phyloP scores from a whole-genome alignment of 2,888 invertebrate genomes.

The Torymus tubicola region DNA sequence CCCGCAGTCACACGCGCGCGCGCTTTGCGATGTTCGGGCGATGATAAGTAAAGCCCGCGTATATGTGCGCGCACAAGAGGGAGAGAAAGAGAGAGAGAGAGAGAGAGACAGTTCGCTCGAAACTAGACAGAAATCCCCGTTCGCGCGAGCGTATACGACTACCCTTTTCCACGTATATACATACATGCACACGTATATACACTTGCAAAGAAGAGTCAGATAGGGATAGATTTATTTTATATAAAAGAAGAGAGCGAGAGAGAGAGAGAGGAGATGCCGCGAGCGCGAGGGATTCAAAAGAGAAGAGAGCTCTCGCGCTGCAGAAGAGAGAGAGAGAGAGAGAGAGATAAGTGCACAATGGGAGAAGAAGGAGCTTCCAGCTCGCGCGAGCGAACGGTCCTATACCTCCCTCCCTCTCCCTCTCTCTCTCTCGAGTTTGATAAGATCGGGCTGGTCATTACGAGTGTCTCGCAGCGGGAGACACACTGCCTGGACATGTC shows the following conservation, averaged over 20 bases:
- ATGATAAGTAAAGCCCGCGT: conserved; percentile 21
- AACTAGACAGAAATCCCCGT: conserved; percentile 54
- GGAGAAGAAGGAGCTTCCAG: conserved; percentile 61
- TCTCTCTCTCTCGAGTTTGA: conserved; percentile 63
- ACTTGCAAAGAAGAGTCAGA: conserved; percentile 43
- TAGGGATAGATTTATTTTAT: conserved; percentile 59
- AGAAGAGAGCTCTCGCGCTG: conserved; percentile 8
- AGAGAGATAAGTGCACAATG: conserved; percentile 69
- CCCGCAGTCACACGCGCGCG: not conserved
- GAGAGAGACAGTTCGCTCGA: conserved; percentile 53
- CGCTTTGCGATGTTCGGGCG: conserved; percentile 52
- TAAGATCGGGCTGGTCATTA: conserved; percentile 73
- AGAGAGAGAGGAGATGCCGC: conserved; percentile 18
- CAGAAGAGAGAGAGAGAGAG: conserved; percentile 27
- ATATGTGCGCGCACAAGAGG: conserved; percentile 33
- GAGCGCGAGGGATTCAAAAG: conserved; percentile 7
- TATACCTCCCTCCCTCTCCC: conserved; percentile 12
- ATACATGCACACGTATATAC: not conserved
- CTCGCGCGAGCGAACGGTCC: conserved; percentile 2
- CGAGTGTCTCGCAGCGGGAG: conserved; percentile 72
- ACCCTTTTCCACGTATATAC: not conserved
- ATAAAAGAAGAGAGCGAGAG: conserved; percentile 36
- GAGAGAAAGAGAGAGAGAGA: conserved; percentile 33
- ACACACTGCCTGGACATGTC: conserved; percentile 66
- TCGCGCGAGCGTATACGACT: not conserved